Evolutionary conservation across 2,888 invertebrate genomes (phyloP), one percentile per base, ranked within the genome.

Genomic region (Rhamnusium bicolor): DNA sequence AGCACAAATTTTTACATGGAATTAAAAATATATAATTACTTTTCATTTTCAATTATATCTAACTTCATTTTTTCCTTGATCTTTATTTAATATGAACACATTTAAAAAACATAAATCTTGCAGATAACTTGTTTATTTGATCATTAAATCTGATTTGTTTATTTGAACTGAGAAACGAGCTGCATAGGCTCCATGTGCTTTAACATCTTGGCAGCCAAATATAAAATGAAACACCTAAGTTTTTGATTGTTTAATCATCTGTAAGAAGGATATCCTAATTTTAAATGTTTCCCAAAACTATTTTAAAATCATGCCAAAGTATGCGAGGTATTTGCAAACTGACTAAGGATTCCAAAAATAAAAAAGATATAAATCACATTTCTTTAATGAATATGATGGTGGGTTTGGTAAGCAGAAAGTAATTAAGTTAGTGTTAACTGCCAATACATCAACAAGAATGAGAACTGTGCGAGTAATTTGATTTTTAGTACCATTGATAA

Each of bases 181-280:
- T 47, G 47, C 61, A 29, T 16, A 12, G 12, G n/a, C 14, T 51
- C 49, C n/a, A 12, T 24, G 18, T 27, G 53, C 40, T 60, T 54
- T 70, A 47, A 66, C 60, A 21, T 7, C 8, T 49, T 69, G 58
- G 61, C 61, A 68, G 77, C 68, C 69, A 69, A 70, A 70, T 40
- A 60, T 68, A 47, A 72, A 75, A 69, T 72, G 68, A 62, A 73
- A 63, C 71, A 70, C 68, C 74, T 74, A 68, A 66, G 67, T 70
- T 68, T 73, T 74, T 69, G 68, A 77, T 77, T 77, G 71, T 74
- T 77, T 72, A 71, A 75, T 74, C 72, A 73, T 56, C 65, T 29
- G 69, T 56, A 63, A 71, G 67, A 69, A 71, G 68, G 68, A 73
- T 71, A 74, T 74, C 71, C 76, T 76, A 76, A 75, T 72, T 79